Conservation (phyloP, 2,113 vertebrate genomes). For the Onychostruthus taczanowskii region DNA sequence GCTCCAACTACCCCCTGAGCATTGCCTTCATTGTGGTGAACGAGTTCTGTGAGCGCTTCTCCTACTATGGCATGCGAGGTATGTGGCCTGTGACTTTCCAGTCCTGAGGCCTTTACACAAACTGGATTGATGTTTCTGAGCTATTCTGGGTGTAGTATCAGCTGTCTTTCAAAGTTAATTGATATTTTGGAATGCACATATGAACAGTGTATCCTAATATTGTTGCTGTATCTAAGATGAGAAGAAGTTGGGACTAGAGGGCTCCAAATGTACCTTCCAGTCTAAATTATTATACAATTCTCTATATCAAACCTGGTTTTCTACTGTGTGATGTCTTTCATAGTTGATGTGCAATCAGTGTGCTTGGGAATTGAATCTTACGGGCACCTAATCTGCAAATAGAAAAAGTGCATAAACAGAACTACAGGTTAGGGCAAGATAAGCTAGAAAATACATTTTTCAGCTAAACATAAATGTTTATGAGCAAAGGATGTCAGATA, state of each 20-base stretch:
- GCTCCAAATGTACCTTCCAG: neutral
- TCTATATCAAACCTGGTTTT: neutral
- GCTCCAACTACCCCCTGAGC: slow-evolving; percentile 91
- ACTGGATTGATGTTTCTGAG: neutral
- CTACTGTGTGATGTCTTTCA: neutral
- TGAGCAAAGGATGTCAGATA: neutral
- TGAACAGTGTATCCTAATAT: neutral
- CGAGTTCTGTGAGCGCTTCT: slow-evolving; percentile 98
- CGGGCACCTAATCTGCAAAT: neutral
- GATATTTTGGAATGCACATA: neutral
- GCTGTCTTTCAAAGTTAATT: neutral
- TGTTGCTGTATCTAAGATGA: neutral
- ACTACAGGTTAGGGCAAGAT: neutral
- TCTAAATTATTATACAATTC: neutral
- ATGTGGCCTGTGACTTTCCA: neutral
- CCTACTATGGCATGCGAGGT: slow-evolving; percentile 99
- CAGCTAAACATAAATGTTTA: neutral
- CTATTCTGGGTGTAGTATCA: neutral
- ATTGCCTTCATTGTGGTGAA: slow-evolving; percentile 96
- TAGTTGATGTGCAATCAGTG: neutral
- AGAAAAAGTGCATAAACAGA: slow-evolving; percentile 2
- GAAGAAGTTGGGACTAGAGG: neutral
- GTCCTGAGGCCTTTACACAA: neutral
- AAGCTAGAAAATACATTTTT: slow-evolving; percentile 1
- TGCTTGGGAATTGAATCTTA: neutral